Conservation (phyloP, 2,888 invertebrate genomes). For the Antheraea yamamai region DNA sequence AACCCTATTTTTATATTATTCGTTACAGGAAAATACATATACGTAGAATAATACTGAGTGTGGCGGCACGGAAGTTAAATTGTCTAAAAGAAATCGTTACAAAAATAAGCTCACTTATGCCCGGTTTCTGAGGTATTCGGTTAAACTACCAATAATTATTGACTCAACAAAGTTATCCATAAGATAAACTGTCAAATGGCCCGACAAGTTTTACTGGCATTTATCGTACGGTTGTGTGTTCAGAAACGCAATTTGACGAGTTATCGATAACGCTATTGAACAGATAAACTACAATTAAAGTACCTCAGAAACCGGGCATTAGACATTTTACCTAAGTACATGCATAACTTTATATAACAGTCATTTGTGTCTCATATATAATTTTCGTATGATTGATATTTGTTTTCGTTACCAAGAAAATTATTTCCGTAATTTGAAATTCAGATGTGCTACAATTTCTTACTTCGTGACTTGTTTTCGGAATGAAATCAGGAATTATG, state of each 20-base stretch:
- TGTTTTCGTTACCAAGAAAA: conserved; percentile 28
- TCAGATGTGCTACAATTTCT: conserved; percentile 41
- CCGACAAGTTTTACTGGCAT: too few species aligned
- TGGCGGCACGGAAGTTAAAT: conserved; percentile 38
- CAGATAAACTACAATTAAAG: too few species aligned
- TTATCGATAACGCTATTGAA: too few species aligned
- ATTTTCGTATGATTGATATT: conserved; percentile 30
- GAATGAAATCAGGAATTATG: conserved; percentile 43
- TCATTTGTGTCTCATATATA: conserved; percentile 30
- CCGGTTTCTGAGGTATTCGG: too few species aligned
- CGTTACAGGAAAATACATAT: conserved; percentile 49
- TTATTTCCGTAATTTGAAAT: conserved; percentile 40
- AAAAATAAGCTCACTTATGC: too few species aligned
- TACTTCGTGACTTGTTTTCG: conserved; percentile 38
- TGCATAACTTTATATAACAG: conserved; percentile 35
- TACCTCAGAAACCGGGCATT: too few species aligned
- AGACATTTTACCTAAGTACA: conserved; percentile 13
- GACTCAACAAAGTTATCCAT: too few species aligned
- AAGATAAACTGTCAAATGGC: too few species aligned
- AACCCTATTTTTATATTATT: conserved; percentile 23
- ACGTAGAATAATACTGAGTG: conserved; percentile 61
- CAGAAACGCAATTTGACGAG: too few species aligned
- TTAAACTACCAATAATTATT: too few species aligned
- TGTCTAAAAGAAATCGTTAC: too few species aligned
- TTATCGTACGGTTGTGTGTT: too few species aligned